phyloP scores from a whole-genome alignment of 1,140 invertebrate genomes.

The Listronotus bonariensis region DNA sequence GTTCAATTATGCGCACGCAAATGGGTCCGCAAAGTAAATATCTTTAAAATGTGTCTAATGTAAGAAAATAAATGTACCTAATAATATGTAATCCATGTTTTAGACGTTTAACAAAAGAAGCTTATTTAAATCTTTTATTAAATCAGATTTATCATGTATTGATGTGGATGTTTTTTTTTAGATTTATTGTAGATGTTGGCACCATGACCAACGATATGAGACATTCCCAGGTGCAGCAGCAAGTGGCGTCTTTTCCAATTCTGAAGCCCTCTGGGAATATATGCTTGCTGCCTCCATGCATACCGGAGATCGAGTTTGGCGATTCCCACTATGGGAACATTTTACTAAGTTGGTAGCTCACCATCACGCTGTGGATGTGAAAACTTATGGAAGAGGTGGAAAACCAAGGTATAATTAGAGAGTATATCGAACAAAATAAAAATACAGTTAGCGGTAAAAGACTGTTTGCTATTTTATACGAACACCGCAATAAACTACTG shows the following conservation, averaged over 20 bases:
- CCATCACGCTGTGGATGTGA: constrained; percentile 60
- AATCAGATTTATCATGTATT: neutral
- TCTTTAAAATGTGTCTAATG: too few species aligned
- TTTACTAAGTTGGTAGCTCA: constrained; percentile 56
- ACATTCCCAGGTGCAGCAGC: constrained; percentile 60
- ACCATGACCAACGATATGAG: constrained; percentile 66
- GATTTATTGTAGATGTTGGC: constrained; percentile 66
- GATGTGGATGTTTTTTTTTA: neutral
- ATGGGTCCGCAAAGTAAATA: too few species aligned
- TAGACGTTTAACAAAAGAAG: too few species aligned
- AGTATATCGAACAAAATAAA: too few species aligned
- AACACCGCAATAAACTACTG: too few species aligned
- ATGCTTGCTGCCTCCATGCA: constrained; percentile 59
- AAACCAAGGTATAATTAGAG: constrained; percentile 19
- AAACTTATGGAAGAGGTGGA: constrained; percentile 61
- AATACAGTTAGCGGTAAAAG: too few species aligned
- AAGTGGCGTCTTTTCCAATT: constrained; percentile 65
- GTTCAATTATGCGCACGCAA: too few species aligned
- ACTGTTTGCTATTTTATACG: too few species aligned
- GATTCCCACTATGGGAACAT: constrained; percentile 67
- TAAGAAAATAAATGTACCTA: too few species aligned
- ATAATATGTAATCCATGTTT: too few species aligned
- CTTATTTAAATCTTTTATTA: too few species aligned
- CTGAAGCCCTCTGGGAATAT: constrained; percentile 58
- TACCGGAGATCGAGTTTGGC: constrained; percentile 70